Evolutionary conservation across 2,888 invertebrate species (phyloP), one percentile per base, ranked within the genome.

Genomic region (Acrobasis suavella): DNA sequence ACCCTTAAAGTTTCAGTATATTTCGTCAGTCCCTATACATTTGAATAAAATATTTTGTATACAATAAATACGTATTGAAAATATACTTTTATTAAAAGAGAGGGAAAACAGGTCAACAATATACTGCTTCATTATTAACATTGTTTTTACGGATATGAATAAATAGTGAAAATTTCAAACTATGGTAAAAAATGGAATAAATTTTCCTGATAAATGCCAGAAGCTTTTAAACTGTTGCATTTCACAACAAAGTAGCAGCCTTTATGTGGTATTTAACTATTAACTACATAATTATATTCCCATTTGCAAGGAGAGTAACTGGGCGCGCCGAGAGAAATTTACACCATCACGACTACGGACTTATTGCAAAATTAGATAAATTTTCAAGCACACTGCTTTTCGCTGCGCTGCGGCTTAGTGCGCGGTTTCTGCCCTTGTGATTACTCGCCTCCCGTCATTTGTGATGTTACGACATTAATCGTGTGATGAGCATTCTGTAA

Each of bases 221-320:
- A 22, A 38, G 37, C 59, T 59, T 37, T 59, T 17, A 17, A 60
- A 50, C 51, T 38, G 51, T 60, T 51, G 17, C 42, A 60, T 17
- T 39, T 60, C 51, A 14, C 42, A 39, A 15, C 39, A 39, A 39
- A 60, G 42, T 60, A 51, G 42, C 60, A n/a, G 9, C 38, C 14
- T 60, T 51, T 60, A 60, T 60, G 60, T 38, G 60, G 60, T 60
- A 51, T 60, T 60, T 60, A 60, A 60, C 60, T 51, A 39, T 60
- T 60, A 60, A 60, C 60, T 51, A 39, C 51, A 60, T 60, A 60
- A 60, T 60, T 60, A 60, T 60, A 60, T 60, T 60, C 60, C 38
- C 60, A 60, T 60, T 60, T 60, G 51, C 52, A 17, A 51, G 60
- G 60, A 60, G 60, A 60, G 51, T 60, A 52, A 60, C 60, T 60